phyloP scores from a whole-genome alignment of 2,888 invertebrate genomes.

The Argyresthia albistria region DNA sequence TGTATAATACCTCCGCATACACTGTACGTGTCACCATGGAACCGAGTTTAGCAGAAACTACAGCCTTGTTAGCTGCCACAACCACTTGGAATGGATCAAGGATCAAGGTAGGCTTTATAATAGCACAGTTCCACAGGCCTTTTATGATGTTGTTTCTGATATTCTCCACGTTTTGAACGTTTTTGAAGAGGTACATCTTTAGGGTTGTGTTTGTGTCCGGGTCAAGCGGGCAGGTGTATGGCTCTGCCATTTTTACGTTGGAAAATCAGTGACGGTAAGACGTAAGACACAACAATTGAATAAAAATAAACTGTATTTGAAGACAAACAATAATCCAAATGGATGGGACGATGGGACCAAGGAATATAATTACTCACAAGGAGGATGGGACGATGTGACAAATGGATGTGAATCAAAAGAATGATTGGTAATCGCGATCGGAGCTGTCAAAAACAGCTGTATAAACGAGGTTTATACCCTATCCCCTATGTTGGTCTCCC shows the following conservation, averaged over 20 bases:
- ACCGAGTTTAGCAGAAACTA: conserved; percentile 51
- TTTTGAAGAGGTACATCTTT: conserved; percentile 66
- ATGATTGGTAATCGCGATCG: too few relatives aligned
- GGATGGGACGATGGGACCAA: too few relatives aligned
- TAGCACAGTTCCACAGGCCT: conserved; percentile 72
- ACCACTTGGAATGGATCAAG: conserved; percentile 72
- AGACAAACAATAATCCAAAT: too few relatives aligned
- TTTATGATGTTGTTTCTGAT: conserved; percentile 67
- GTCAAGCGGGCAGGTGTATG: conserved; percentile 49
- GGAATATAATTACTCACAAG: too few relatives aligned
- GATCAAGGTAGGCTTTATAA: conserved; percentile 74
- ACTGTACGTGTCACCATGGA: conserved; percentile 74
- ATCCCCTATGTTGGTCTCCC: too few relatives aligned
- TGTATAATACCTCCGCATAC: conserved; percentile 77
- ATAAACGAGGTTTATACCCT: too few relatives aligned
- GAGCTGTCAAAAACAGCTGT: too few relatives aligned
- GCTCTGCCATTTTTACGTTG: conserved; percentile 24
- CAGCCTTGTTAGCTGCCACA: conserved; percentile 79
- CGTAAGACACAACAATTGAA: neutral
- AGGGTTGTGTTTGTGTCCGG: conserved; percentile 44
- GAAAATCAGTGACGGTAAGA: neutral
- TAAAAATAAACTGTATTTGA: too few relatives aligned
- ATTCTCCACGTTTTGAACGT: conserved; percentile 71
- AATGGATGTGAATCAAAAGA: too few relatives aligned
- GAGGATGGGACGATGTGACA: too few relatives aligned